Base-by-base conservation (phyloP, 2,113 vertebrate genomes). In the Channa maculata region DNA sequence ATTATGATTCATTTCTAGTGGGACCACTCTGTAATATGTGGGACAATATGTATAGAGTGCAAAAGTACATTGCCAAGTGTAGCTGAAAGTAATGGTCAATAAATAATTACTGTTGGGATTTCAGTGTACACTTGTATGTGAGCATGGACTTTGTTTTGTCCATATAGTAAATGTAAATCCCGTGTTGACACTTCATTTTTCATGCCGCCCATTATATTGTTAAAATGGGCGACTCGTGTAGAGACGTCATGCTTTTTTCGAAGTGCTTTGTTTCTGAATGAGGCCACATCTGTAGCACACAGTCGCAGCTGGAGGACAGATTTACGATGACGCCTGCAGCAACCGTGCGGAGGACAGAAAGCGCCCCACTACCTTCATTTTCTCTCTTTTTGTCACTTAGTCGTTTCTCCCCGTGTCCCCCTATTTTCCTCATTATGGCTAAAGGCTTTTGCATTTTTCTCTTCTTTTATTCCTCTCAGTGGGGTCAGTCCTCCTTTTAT, bases 221-320 rank as follows among this genome's bases (percentile, higher is more conserved):
- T 52, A 51, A 66, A 61, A 65, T 33, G 41, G 33, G 44, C 12
- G 15, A 9, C 43, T 13, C 14, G 34, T 50, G 51, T 36, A 8
- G 15, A 53, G 1, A 14, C 54, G 41, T 43, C 49, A 39, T 58
- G 52, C 65, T 44, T 77, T 62, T 15, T 72, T 13, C 38, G 12
- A 50, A 45, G 44, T 24, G 53, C 44, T 62, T 63, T 34, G 50
- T 53, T 5, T 11, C 68, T 6, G 38, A 43, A 11, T 60, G 75
- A 71, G 36, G 57, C 61, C 60, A 11, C 59, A 9, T 65, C 15
- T 59, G 59, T 6, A 37, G 43, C 55, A 45, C 52, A 13, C 11
- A 41, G 72, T 34, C 84, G 15, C 70, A 67, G 75, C 70, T 77
- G 65, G 62, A 52, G 38, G 61, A 72, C 52, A 36, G 54, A 53